Percentiles rank a stretch among this genome's conserved stretches.
These are phyloP conservation scores for Pseudomyrmex sp. DNA, from an alignment of 1,140 invertebrate genomes.

Conservation along the genomic window DNA sequence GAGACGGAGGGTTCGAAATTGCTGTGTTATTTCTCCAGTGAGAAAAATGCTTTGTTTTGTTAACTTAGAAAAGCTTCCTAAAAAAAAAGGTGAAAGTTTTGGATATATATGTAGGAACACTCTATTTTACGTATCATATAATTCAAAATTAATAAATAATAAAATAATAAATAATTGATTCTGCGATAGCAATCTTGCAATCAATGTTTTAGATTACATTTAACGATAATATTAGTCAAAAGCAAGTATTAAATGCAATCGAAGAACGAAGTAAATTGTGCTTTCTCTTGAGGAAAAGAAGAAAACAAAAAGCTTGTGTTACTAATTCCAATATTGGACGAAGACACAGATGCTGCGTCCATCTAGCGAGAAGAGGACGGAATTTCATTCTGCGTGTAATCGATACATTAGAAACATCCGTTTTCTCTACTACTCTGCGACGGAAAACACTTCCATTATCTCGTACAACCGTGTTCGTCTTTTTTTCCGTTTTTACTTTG, in stretches of 20 bases:
- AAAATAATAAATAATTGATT: background rate
- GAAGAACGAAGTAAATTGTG: background rate
- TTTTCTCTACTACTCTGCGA: background rate
- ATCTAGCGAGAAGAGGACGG: background rate
- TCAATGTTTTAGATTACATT: background rate
- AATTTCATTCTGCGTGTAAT: slow-evolving; percentile 6
- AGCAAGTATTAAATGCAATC: background rate
- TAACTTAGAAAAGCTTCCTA: background rate
- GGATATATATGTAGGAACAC: no score
- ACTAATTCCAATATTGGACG: background rate
- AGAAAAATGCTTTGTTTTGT: background rate
- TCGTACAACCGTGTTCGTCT: background rate
- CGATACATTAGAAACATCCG: slow-evolving; percentile 14
- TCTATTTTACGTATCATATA: no score
- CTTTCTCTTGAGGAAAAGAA: background rate
- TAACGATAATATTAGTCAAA: background rate
- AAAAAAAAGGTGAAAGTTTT: background rate
- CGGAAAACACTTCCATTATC: background rate
- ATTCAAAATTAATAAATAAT: background rate
- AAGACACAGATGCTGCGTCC: background rate
- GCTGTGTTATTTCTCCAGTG: background rate
- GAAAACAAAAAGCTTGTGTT: no score
- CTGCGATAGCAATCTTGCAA: no score
- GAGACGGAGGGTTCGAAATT: background rate
- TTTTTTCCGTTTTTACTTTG: slow-evolving; percentile 2